phyloP scores from a whole-genome alignment of 1,140 invertebrate genomes.

The Trachymyrmex cornetzi region DNA sequence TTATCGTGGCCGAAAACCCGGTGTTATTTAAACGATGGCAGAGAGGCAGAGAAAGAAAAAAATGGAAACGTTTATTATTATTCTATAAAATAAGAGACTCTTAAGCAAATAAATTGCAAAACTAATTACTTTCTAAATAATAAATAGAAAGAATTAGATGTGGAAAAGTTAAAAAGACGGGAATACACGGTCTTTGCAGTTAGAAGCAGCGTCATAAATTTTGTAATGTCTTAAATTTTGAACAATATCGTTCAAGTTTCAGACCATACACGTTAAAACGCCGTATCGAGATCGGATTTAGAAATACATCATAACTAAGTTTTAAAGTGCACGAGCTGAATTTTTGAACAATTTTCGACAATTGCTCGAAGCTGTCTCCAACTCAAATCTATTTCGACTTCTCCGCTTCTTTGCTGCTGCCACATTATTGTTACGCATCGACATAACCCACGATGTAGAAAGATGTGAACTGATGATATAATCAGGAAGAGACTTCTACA shows the following conservation, averaged over 20 bases:
- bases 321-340: constrained; percentile 5
- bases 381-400: constrained; percentile 8
- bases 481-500: too few relatives aligned
- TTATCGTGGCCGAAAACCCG: constrained; percentile 17
- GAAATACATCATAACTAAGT: background rate
- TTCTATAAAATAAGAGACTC: background rate
- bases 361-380: constrained; percentile 3
- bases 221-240: background rate
- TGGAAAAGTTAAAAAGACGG: background rate
- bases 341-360: constrained; percentile 37
- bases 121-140: background rate
- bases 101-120: background rate
- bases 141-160: constrained; percentile 1
- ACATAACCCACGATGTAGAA: constrained; percentile 42
- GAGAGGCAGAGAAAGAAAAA: too few relatives aligned
- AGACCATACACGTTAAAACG: background rate
- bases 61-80: background rate
- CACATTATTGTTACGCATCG: constrained; percentile 36
- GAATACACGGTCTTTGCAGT: background rate
- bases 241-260: constrained; percentile 2
- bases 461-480: background rate
- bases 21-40: background rate
- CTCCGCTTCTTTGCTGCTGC: background rate
- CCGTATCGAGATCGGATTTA: background rate
- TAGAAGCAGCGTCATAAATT: background rate